phyloP scores from a whole-genome alignment of 1,140 invertebrate genomes.

The Dreissena rostriformis region DNA sequence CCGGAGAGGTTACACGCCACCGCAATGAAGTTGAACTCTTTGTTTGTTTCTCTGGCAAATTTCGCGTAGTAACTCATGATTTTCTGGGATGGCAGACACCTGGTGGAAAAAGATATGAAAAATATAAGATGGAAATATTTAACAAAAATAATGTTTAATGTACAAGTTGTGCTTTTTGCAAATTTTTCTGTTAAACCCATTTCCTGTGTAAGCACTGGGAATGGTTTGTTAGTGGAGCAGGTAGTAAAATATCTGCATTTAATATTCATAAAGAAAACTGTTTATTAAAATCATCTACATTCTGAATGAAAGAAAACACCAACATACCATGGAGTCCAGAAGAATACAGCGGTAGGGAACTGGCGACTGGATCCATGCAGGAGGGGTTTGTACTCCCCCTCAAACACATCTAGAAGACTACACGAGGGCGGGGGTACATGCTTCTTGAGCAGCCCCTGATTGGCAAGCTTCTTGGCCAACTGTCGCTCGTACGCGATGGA shows the following conservation, averaged over 20 bases:
- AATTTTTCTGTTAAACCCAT: no score
- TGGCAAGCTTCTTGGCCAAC: slow-evolving; percentile 76
- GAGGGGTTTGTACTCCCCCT: slow-evolving; percentile 77
- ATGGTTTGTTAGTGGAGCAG: no score
- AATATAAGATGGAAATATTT: no score
- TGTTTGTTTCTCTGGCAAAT: slow-evolving; percentile 72
- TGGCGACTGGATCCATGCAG: slow-evolving; percentile 69
- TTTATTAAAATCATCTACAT: no score
- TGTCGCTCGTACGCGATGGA: slow-evolving; percentile 74
- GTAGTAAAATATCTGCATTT: no score
- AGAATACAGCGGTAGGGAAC: slow-evolving; percentile 75
- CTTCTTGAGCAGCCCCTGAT: slow-evolving; percentile 77
- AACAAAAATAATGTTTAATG: no score
- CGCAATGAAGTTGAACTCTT: slow-evolving; percentile 76
- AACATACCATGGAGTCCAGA: slow-evolving; percentile 79
- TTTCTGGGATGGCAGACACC: slow-evolving; percentile 75
- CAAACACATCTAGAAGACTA: slow-evolving; percentile 78
- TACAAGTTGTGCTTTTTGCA: no score
- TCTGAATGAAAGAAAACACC: no score
- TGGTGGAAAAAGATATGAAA: slow-evolving; percentile 25
- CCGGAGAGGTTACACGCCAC: slow-evolving; percentile 73
- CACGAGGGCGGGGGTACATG: slow-evolving; percentile 76
- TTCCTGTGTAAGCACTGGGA: no score
- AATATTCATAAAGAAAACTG: no score
- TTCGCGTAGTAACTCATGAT: slow-evolving; percentile 70